A percentile compares a stretch with the other conserved stretches of the same genome.
Evolutionary conservation across 2,113 vertebrate genomes (phyloP).

Genomic region (Lichenostomus cassidix): DNA sequence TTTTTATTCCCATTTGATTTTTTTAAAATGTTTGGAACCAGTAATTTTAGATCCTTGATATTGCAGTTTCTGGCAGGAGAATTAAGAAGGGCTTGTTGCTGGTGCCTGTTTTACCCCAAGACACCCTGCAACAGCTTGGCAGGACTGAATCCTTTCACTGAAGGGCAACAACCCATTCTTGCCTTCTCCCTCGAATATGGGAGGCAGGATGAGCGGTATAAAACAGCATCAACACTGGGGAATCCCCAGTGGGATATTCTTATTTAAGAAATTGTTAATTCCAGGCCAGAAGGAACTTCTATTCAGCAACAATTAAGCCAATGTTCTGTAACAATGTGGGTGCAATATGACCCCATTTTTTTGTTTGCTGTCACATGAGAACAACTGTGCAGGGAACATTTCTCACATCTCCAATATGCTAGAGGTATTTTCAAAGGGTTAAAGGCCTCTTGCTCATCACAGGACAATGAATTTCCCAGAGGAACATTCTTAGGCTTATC

Average conservation of each 20-base stretch:
- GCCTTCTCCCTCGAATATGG: not conserved
- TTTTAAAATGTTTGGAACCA: not conserved
- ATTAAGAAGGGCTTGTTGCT: not conserved
- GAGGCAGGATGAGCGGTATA: not conserved
- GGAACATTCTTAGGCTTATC: not conserved
- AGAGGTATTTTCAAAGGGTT: not conserved
- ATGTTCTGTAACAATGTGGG: not conserved
- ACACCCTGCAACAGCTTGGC: not conserved
- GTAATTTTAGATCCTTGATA: not conserved
- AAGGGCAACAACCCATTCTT: not conserved
- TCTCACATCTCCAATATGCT: not conserved
- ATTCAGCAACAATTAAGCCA: not conserved
- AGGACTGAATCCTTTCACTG: not conserved
- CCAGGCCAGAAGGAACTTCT: not conserved
- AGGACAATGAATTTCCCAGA: conserved; percentile 30
- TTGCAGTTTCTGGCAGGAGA: not conserved
- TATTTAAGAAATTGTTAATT: not conserved
- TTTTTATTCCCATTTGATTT: not conserved
- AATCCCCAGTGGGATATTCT: not conserved
- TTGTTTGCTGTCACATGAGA: not conserved
- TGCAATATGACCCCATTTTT: not conserved
- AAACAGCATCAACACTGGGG: not conserved
- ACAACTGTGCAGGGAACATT: not conserved
- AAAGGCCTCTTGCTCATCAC: not conserved
- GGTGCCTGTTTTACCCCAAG: not conserved